Evolutionary conservation across 2,797 vertebrate species (phyloP).

Genomic region (Euthynnus affinis): DNA sequence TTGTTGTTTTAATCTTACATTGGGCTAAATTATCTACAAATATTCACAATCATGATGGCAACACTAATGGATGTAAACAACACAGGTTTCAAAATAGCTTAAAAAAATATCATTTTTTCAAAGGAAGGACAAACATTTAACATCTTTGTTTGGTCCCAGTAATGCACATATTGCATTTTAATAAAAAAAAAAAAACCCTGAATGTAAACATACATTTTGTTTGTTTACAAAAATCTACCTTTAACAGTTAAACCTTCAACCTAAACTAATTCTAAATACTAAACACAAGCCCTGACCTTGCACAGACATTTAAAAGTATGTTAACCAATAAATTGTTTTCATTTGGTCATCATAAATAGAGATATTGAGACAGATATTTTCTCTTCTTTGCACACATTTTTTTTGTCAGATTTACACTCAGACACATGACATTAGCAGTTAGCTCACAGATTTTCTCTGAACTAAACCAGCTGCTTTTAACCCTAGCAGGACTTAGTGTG

Average conservation of each 20-base stretch:
- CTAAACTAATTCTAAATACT: not conserved
- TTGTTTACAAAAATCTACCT: too few relatives aligned
- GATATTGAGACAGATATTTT: not conserved
- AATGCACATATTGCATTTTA: not conserved
- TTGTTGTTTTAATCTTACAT: too few relatives aligned
- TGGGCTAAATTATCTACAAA: not conserved
- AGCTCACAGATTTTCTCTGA: constrained; percentile 1
- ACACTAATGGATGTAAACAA: too few relatives aligned
- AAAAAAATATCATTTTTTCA: too few relatives aligned
- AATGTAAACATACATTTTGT: too few relatives aligned
- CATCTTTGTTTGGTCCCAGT: not conserved
- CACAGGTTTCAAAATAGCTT: too few relatives aligned
- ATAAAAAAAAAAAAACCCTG: too few relatives aligned
- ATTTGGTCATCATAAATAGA: not conserved
- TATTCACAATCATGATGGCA: too few relatives aligned
- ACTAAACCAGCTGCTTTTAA: constrained; percentile 24
- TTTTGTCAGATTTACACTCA: not conserved
- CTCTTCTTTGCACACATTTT: not conserved
- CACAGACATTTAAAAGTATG: too few relatives aligned
- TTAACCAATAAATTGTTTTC: not conserved
- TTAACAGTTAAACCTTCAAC: not conserved
- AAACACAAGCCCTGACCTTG: too few relatives aligned
- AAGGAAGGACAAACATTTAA: not conserved
- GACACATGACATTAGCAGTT: not conserved
- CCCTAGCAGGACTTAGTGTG: constrained; percentile 13